phyloP scores from a whole-genome alignment of 2,797 vertebrate species.

The Schizopygopsis pylzovi region DNA sequence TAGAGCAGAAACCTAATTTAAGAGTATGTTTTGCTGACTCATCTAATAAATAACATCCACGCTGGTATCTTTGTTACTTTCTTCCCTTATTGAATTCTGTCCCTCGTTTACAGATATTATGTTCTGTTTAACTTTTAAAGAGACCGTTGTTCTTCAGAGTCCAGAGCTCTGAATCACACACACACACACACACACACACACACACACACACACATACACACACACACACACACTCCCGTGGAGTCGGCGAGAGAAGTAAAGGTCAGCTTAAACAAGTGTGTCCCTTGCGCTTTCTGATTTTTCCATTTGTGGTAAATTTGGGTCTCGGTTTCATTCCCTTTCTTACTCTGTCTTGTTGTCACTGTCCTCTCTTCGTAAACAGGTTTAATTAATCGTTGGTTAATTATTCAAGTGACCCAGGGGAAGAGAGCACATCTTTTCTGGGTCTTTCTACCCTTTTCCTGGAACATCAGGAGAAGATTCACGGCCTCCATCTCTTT shows the following conservation, averaged over 20 bases:
- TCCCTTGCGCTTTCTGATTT: constrained; percentile 44
- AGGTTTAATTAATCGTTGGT: constrained; percentile 79
- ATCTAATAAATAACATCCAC: constrained; percentile 29
- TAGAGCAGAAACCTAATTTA: constrained; percentile 5
- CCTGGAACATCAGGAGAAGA: constrained; percentile 12
- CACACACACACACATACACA: constrained; percentile 1
- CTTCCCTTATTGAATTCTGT: constrained; percentile 30
- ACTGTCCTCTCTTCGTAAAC: constrained; percentile 73
- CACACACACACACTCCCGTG: neutral
- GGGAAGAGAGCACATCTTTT: constrained; percentile 63
- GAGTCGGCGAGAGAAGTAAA: constrained; percentile 45
- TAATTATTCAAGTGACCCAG: constrained; percentile 78
- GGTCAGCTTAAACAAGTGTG: constrained; percentile 56
- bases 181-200: neutral
- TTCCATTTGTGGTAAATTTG: constrained; percentile 45
- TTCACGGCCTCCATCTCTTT: neutral
- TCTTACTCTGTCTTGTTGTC: constrained; percentile 55
- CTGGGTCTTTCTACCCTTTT: constrained; percentile 24
- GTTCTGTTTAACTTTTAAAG: constrained; percentile 40
- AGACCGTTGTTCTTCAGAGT: constrained; percentile 27
- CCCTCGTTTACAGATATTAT: constrained; percentile 10
- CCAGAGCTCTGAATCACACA: constrained; percentile 7
- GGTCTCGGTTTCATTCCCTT: constrained; percentile 22
- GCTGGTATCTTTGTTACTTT: constrained; percentile 24
- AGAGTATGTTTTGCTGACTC: constrained; percentile 20